phyloP scores from a whole-genome alignment of 1,140 invertebrate genomes.

The Tigriopus japonicus region DNA sequence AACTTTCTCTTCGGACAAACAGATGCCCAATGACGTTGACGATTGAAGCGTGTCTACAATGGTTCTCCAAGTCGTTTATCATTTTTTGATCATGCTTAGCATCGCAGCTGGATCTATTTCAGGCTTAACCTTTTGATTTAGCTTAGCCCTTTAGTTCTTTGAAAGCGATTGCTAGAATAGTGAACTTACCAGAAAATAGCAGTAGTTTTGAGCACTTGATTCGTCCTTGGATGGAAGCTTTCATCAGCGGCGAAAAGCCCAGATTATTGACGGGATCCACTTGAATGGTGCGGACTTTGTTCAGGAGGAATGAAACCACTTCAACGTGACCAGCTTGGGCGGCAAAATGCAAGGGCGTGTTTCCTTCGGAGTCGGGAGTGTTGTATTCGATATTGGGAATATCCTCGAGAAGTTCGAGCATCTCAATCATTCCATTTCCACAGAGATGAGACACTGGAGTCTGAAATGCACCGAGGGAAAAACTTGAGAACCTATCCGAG shows the following conservation, averaged over 20 bases:
- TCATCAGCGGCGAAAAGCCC: constrained; percentile 60
- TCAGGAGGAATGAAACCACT: constrained; percentile 45
- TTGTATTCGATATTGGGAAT: constrained; percentile 45
- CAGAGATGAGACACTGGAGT: constrained; percentile 46
- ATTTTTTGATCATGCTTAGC: too few species aligned
- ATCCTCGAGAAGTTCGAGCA: constrained; percentile 40
- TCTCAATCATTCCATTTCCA: constrained; percentile 37
- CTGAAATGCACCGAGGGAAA: constrained; percentile 25
- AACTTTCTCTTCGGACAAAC: too few species aligned
- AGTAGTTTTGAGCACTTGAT: constrained; percentile 56
- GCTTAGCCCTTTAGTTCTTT: too few species aligned
- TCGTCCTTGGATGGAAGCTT: constrained; percentile 58
- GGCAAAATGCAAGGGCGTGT: constrained; percentile 57
- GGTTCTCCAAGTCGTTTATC: too few species aligned
- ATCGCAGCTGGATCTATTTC: too few species aligned
- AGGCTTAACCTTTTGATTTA: too few species aligned
- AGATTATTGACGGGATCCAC: constrained; percentile 47
- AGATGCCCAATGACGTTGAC: too few species aligned
- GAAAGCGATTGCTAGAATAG: too few species aligned
- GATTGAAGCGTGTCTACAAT: too few species aligned
- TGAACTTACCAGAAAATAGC: constrained; percentile 45
- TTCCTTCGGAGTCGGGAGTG: constrained; percentile 55
- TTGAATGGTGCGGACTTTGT: constrained; percentile 40
- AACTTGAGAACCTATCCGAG: too few species aligned
- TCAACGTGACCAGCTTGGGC: constrained; percentile 61